Conservation (phyloP, 2,888 invertebrate species). For the Arctia plantaginis region DNA sequence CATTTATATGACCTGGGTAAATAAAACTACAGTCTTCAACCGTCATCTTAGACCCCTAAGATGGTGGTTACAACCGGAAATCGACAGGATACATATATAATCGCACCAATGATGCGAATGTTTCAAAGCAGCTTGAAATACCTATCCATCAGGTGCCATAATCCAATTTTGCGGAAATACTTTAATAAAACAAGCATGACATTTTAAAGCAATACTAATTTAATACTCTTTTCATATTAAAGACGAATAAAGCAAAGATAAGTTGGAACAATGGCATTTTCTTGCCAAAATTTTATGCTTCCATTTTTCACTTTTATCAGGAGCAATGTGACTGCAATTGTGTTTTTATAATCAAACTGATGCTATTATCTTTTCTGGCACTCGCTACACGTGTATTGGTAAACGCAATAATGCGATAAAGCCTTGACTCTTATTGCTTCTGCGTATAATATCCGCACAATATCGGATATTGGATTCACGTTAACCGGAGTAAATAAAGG, state of each 20-base stretch:
- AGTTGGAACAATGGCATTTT: not conserved
- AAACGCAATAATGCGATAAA: slow-evolving; percentile 1
- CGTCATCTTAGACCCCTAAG: too few relatives aligned
- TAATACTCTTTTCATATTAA: not conserved
- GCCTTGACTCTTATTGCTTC: slow-evolving; percentile 17
- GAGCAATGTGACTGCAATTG: not conserved
- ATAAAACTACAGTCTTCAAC: too few relatives aligned
- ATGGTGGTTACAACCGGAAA: too few relatives aligned
- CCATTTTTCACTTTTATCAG: not conserved
- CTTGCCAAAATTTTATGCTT: not conserved
- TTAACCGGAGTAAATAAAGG: slow-evolving; percentile 12
- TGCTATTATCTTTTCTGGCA: not conserved
- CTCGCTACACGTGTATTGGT: not conserved
- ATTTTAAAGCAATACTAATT: too few relatives aligned
- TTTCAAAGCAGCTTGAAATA: too few relatives aligned
- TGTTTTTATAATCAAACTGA: not conserved
- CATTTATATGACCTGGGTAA: too few relatives aligned
- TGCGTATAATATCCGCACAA: slow-evolving; percentile 13
- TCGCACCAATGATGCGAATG: too few relatives aligned
- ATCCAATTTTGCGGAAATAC: too few relatives aligned
- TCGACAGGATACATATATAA: too few relatives aligned
- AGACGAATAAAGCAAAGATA: not conserved
- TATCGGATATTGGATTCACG: slow-evolving; percentile 19
- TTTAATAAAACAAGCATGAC: too few relatives aligned
- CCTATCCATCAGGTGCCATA: too few relatives aligned